These are phyloP conservation scores for Mirounga angustirostris DNA, from an alignment of 2,113 vertebrate genomes.

Conservation along the genomic window DNA sequence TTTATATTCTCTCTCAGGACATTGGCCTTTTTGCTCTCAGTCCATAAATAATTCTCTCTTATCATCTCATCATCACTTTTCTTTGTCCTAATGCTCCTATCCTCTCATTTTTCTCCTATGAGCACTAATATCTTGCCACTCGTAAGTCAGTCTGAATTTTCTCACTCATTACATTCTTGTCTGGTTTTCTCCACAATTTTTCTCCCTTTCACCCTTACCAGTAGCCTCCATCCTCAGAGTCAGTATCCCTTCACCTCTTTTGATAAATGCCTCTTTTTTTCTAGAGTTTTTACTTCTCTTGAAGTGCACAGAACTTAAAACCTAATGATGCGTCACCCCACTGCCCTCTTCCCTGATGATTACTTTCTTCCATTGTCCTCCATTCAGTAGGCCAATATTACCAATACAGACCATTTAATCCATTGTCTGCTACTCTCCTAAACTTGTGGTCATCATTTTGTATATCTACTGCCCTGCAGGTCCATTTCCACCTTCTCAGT, in stretches of 20 bases:
- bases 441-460: neutral
- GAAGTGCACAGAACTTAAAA: constrained; percentile 7
- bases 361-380: neutral
- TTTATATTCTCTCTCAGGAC: neutral
- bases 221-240: neutral
- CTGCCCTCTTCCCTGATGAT: neutral
- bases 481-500: neutral
- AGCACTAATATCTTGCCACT: neutral
- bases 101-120: neutral
- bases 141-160: neutral
- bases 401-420: neutral
- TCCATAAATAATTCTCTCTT: neutral
- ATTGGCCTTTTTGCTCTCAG: neutral
- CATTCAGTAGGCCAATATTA: neutral
- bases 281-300: neutral
- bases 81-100: neutral
- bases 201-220: neutral
- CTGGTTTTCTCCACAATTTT: neutral
- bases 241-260: neutral
- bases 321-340: neutral
- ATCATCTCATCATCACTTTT: neutral
- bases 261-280: neutral
- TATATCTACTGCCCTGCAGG: neutral
- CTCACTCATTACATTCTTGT: neutral
- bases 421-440: neutral